Evolutionary conservation across 2,888 invertebrate species (phyloP), one percentile per base, ranked within the genome.

Genomic region (Drosophila greeni): DNA sequence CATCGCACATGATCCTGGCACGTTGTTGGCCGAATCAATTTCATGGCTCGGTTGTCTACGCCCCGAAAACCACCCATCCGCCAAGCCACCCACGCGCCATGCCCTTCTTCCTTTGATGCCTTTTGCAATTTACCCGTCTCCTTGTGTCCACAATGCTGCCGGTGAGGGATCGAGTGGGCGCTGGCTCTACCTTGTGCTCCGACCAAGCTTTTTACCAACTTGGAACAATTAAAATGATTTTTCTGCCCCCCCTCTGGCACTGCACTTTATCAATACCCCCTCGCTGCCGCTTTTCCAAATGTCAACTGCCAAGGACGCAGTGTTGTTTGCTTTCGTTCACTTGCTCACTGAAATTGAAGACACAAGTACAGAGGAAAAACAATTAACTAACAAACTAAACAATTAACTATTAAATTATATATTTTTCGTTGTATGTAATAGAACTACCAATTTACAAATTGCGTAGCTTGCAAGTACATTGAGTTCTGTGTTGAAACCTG

Each of bases 1-100:
- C 26, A 40, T 37, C 48, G 49, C 12, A 49, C 52, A 51, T 65
- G 67, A 56, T 70, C 66, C 70, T 61, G 65, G 53, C 66, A 66
- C 71, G 53, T 64, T 76, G 75, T 79, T 82, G 80, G 71, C 64
- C 68, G 75, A 80, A 82, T 82, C 84, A 80, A 82, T 80, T 80
- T 78, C 70, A 79, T 74, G 76, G 76, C 72, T 69, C 64, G 60
- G n/a, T 47, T 58, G 33, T 29, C 43, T n/a, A 12, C 31, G 52
- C 16, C 49, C 58, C 11, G 9, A 23, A n/a, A 37, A 14, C n/a
- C 33, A n/a, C 36, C 40, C 33, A 31, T 29, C 5, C 20, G 16
- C 23, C 31, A 23, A 6, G 9, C 18, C 61, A n/a, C 34, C 34
- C 29, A 33, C 31, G 11, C 12, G 18, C 31, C 33, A 33, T 16